A percentile compares a stretch with the other conserved stretches of the same genome.
These are phyloP conservation scores for Gambelia wislizenii DNA, from an alignment of 2,797 vertebrate species.

Conservation along the genomic window DNA sequence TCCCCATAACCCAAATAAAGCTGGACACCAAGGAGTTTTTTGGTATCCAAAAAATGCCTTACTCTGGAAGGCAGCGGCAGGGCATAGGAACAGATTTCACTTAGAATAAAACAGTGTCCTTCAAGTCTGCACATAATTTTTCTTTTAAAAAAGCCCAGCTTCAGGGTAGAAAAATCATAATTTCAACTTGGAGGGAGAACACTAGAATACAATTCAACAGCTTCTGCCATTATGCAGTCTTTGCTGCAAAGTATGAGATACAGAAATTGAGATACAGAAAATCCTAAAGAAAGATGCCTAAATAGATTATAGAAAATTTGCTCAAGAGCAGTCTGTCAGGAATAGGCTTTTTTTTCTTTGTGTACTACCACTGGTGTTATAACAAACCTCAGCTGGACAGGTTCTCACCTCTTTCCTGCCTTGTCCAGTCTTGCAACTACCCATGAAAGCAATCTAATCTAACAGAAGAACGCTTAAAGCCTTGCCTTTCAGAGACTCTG, in stretches of 20 bases:
- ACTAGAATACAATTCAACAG: conserved; percentile 12
- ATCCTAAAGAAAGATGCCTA: conserved; percentile 28
- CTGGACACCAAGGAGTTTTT: conserved; percentile 17
- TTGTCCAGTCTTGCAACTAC: not conserved
- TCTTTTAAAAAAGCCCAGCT: not conserved
- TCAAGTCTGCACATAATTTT: conserved; percentile 34
- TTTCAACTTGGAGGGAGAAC: conserved; percentile 18
- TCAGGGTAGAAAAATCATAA: conserved; percentile 41
- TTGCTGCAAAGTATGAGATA: conserved; percentile 32
- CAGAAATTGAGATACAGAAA: conserved; percentile 53
- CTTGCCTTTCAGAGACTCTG: conserved; percentile 26
- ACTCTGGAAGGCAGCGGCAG: conserved; percentile 52
- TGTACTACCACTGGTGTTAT: not conserved
- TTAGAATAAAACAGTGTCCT: conserved; percentile 43
- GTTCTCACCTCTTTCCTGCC: not conserved
- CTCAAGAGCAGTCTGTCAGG: conserved; percentile 36
- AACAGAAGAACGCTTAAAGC: conserved; percentile 16
- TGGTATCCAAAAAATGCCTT: conserved; percentile 2
- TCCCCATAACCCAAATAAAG: not conserved
- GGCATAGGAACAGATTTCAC: not conserved
- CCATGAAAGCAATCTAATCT: conserved; percentile 45
- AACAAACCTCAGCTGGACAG: conserved; percentile 29
- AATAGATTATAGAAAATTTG: not conserved
- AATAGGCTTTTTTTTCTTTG: conserved; percentile 37
- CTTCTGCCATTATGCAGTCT: conserved; percentile 5